Evolutionary conservation across 2,113 vertebrate species (phyloP).

Genomic region (Oophaga pumilio): DNA sequence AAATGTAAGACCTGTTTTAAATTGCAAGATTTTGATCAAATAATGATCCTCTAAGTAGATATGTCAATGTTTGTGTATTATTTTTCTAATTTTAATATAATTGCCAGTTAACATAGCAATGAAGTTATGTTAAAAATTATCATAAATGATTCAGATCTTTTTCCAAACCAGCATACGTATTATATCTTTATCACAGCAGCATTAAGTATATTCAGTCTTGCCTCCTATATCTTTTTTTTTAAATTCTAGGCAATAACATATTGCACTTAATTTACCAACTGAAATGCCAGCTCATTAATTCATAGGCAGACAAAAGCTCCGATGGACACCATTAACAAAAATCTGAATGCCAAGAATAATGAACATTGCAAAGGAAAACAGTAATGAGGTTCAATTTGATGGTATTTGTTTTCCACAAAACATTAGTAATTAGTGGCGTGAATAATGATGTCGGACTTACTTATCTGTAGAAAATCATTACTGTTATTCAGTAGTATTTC

Average conservation of each 20-base stretch:
- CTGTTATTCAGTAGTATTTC: constrained; percentile 33
- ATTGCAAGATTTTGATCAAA: too few species aligned
- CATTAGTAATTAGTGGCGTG: constrained; percentile 40
- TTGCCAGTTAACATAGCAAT: too few species aligned
- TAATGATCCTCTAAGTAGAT: too few species aligned
- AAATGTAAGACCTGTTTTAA: too few species aligned
- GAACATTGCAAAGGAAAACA: constrained; percentile 30
- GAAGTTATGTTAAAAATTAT: too few species aligned
- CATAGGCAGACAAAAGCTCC: constrained; percentile 22
- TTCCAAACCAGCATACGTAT: neutral
- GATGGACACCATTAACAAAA: constrained; percentile 38
- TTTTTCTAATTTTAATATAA: too few species aligned
- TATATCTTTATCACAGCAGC: neutral
- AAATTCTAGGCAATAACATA: constrained; percentile 8
- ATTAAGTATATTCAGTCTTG: neutral
- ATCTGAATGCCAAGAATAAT: constrained; percentile 49
- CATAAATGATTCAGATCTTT: too few species aligned
- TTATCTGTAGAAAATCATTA: constrained; percentile 45
- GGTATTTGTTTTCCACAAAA: constrained; percentile 15
- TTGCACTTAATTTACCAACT: constrained; percentile 21
- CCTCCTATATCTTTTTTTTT: neutral
- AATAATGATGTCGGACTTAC: constrained; percentile 39
- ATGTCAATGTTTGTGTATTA: too few species aligned
- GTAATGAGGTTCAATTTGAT: constrained; percentile 38
- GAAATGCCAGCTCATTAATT: constrained; percentile 48